phyloP scores from a whole-genome alignment of 2,113 vertebrate genomes.

The Hepsetus odoe region DNA sequence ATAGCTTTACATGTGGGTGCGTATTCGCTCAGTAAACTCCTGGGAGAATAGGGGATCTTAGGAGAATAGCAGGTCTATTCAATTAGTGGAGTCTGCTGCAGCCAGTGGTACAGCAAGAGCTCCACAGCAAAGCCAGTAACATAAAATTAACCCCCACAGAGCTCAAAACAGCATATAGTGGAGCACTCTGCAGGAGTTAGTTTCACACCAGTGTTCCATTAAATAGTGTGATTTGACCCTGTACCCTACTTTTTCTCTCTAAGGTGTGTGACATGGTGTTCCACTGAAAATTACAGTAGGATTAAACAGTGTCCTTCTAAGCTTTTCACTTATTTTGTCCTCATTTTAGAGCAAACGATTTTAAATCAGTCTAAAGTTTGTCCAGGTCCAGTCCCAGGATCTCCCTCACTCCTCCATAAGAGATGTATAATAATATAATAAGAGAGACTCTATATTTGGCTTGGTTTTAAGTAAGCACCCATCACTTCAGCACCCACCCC shows the following conservation, averaged over 20 bases:
- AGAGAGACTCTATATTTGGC: background rate
- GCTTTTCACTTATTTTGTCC: background rate
- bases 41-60: background rate
- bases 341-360: background rate
- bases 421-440: background rate
- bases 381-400: background rate
- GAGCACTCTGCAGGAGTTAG: background rate
- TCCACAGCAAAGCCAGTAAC: background rate
- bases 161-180: background rate
- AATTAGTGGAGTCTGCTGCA: background rate
- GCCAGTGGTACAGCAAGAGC: background rate
- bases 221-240: background rate
- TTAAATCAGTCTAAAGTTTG: slow-evolving; percentile 23
- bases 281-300: background rate
- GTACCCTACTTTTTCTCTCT: background rate
- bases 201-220: slow-evolving; percentile 8
- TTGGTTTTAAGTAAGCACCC: background rate
- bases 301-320: background rate
- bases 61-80: background rate
- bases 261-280: background rate
- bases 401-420: background rate
- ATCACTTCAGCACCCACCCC: background rate
- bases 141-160: slow-evolving; percentile 4
- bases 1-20: background rate
- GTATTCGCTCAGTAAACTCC: background rate